phyloP scores from a whole-genome alignment of 2,797 vertebrate genomes.

The Menidia menidia region DNA sequence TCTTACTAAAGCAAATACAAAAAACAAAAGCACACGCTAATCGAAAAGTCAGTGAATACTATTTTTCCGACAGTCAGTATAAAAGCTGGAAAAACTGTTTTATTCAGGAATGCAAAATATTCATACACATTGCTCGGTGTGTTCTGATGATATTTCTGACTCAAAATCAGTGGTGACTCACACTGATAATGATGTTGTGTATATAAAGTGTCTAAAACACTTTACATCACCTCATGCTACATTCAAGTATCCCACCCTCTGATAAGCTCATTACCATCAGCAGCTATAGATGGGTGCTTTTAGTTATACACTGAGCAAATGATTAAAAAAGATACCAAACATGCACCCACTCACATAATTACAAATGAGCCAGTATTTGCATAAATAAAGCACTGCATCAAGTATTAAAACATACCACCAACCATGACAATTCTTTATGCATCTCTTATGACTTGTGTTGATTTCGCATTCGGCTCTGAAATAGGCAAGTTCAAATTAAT shows the following conservation, averaged over 20 bases:
- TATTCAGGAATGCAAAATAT: constrained; percentile 10
- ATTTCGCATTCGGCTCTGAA: constrained; percentile 60
- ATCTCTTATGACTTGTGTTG: constrained; percentile 64
- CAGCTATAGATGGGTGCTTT: constrained; percentile 41
- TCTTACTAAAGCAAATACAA: constrained; percentile 13
- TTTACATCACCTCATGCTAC: not conserved
- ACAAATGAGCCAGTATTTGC: constrained; percentile 72
- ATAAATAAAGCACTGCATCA: constrained; percentile 68
- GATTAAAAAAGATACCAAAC: constrained; percentile 63
- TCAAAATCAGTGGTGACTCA: constrained; percentile 20
- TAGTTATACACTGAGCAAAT: constrained; percentile 48
- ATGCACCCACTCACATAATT: constrained; percentile 68
- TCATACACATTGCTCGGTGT: constrained; percentile 10
- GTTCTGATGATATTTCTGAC: constrained; percentile 6
- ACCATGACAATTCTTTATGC: constrained; percentile 62
- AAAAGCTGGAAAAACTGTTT: constrained; percentile 13
- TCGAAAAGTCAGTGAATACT: constrained; percentile 35
- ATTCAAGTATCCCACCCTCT: constrained; percentile 8
- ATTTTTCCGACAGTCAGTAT: constrained; percentile 15
- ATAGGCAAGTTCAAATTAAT: constrained; percentile 70
- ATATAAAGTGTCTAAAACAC: constrained; percentile 9
- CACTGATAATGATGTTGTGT: constrained; percentile 16
- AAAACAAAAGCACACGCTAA: constrained; percentile 53
- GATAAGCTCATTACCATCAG: constrained; percentile 45
- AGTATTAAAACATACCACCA: constrained; percentile 73